Evolutionary conservation across 2,888 invertebrate species (phyloP).

Genomic region (Brachylomia viminalis): DNA sequence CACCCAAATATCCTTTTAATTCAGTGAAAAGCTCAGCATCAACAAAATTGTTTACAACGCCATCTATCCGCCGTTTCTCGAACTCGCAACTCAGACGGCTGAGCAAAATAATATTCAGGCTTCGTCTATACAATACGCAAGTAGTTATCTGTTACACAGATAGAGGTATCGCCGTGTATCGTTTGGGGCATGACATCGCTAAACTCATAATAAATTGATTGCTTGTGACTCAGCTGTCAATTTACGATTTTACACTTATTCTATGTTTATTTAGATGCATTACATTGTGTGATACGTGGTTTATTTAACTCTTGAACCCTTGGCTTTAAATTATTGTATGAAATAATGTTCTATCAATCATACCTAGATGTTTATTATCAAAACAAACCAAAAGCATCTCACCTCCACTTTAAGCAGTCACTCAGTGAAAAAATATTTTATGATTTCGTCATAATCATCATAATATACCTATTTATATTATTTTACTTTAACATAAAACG

Average conservation of each 20-base stretch:
- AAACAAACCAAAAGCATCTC: neutral
- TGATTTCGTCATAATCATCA: neutral
- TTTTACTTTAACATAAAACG: neutral
- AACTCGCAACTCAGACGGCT: conserved; percentile 62
- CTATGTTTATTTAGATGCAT: neutral
- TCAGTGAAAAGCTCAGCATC: neutral
- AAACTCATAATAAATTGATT: conserved; percentile 39
- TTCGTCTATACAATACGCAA: conserved; percentile 56
- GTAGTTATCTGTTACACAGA: conserved; percentile 77
- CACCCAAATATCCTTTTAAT: neutral
- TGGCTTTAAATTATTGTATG: neutral
- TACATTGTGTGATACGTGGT: neutral
- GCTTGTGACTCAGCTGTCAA: conserved; percentile 6
- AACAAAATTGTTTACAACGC: conserved; percentile 54
- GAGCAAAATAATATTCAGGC: conserved; percentile 43
- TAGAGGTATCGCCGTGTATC: conserved; percentile 79
- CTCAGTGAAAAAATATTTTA: neutral
- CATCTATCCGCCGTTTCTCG: conserved; percentile 58
- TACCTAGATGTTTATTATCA: too few relatives aligned
- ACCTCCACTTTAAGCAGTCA: too few relatives aligned
- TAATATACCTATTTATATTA: neutral
- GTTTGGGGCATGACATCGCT: conserved; percentile 49
- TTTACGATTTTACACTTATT: conserved; percentile 5
- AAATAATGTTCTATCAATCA: neutral
- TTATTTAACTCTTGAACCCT: too few relatives aligned